Conservation (phyloP, 2,113 vertebrate species). For the Oncorhynchus clarkii region DNA sequence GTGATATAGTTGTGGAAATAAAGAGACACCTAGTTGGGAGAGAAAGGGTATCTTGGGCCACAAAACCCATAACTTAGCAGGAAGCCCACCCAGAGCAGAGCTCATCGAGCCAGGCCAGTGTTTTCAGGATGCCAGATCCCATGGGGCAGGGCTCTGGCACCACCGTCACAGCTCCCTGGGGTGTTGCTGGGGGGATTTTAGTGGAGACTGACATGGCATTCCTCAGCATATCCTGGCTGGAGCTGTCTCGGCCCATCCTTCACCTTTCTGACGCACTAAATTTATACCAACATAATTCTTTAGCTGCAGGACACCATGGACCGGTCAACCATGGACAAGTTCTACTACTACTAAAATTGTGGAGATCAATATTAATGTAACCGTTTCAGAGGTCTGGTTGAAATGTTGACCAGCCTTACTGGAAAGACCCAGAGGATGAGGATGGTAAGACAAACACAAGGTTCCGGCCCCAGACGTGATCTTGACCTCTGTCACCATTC, state of each 20-base stretch:
- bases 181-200: conserved; percentile 13
- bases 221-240: conserved; percentile 27
- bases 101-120: no score
- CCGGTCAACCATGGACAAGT: neutral
- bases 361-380: neutral
- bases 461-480: conserved; percentile 22
- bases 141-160: conserved; percentile 19
- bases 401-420: no score
- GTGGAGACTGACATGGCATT: conserved; percentile 26
- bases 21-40: no score
- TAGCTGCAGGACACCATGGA: neutral
- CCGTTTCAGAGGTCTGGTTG: neutral
- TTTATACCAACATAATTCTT: conserved; percentile 27
- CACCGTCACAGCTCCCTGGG: neutral
- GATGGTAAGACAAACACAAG: neutral
- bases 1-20: no score
- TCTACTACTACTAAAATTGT: neutral
- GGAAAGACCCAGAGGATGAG: no score
- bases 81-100: neutral
- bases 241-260: conserved; percentile 32
- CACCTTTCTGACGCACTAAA: conserved; percentile 34
- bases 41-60: no score
- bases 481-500: conserved; percentile 20
- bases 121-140: no score
- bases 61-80: no score